Base-by-base conservation (phyloP, 2,888 invertebrate genomes). In the Trissonchulus sp. region DNA sequence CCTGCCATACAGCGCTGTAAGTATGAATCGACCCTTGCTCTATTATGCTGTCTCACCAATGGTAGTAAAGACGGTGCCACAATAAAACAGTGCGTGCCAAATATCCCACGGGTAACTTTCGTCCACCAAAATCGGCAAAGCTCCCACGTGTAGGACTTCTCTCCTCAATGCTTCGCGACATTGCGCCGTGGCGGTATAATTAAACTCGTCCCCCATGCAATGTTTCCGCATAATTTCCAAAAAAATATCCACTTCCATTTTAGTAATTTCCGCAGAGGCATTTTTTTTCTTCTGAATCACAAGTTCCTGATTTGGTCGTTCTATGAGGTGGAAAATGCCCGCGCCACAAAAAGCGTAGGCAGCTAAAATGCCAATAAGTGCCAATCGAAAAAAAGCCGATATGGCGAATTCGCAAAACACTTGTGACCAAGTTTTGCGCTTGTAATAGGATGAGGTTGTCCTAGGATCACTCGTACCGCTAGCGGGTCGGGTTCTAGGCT, bases 71-170 rank as follows among this genome's bases (percentile, higher is more conserved):
- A 69, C 71, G 3, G 71, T 69, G 2, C 71, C 71, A 34, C 36
- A 33, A 34, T 69, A 69, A n/a, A 34, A 69, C 28, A 69, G 31
- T 36, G 71, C 34, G 34, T 69, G 28, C 71, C 71, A 69, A 36
- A 69, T 8, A 69, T 69, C 71, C 71, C 71, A 69, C 8, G 71
- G 71, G 37, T 69, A 69, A 23, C 48, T 48, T 48, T 48, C 48
- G 48, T 48, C 48, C 48, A 48, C 48, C 48, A 48, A 23, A 48
- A 48, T 48, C 48, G 48, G 48, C 48, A 48, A 23, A 23, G 48
- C 48, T 8, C 48, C 48, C 48, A 48, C 48, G 8, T 48, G 8
- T 23, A 48, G 23, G 23, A 48, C 23, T 48, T 48, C 48, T 23
- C 48, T 48, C 48, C 23, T 48, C 48, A 48, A 48, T 48, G 8